Conservation (phyloP, 2,113 vertebrate species). For the Corythornis madagascariensis region DNA sequence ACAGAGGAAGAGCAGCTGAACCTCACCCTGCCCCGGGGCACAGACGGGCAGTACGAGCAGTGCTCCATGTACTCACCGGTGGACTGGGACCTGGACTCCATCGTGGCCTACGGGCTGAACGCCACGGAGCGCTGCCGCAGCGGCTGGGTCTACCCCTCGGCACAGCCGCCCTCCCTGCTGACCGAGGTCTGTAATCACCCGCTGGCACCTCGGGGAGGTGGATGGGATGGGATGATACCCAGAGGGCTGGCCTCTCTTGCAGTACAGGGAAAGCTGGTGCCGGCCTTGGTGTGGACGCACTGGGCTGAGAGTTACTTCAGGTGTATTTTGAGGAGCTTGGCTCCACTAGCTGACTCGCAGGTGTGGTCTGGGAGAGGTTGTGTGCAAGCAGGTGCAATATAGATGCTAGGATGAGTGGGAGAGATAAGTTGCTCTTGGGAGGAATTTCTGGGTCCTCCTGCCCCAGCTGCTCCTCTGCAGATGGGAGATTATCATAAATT, state of each 20-base stretch:
- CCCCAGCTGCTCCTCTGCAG: not conserved
- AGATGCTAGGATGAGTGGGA: not conserved
- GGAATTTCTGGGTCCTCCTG: not conserved
- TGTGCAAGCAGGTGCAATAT: not conserved
- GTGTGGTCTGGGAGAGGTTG: not conserved
- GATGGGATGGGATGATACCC: not conserved
- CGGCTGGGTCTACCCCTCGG: constrained; percentile 77
- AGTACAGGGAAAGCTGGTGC: not conserved
- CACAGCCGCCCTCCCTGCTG: constrained; percentile 71
- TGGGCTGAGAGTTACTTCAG: not conserved
- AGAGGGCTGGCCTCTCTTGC: fast-evolving
- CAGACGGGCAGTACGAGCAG: constrained; percentile 70
- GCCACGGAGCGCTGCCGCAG: constrained; percentile 63
- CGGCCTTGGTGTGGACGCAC: fast-evolving
- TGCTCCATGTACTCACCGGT: constrained; percentile 82
- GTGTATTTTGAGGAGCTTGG: not conserved
- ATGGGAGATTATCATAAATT: not conserved
- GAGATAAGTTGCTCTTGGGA: not conserved
- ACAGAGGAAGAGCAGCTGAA: constrained; percentile 70
- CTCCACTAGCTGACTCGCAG: not conserved
- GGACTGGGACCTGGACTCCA: constrained; percentile 71
- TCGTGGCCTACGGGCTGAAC: constrained; percentile 78
- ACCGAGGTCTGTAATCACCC: constrained; percentile 78
- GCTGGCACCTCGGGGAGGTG: fast-evolving
- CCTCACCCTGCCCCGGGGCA: constrained; percentile 77